Evolutionary conservation across 1,140 invertebrate species (phyloP).

Genomic region (Drosophila asahinai): DNA sequence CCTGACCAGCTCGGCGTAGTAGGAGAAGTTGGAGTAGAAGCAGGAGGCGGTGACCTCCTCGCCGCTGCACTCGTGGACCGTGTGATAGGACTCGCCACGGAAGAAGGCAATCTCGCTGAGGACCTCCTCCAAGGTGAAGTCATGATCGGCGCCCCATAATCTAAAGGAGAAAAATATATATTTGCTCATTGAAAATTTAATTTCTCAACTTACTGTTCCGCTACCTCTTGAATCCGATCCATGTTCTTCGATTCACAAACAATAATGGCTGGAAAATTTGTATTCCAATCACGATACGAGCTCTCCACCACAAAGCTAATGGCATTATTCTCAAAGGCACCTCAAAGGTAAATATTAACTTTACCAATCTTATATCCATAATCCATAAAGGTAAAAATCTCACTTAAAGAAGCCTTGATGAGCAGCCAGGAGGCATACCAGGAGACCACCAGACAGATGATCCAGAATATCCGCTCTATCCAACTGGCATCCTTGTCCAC

Average conservation of each 20-base stretch:
- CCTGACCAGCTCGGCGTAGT: conserved; percentile 87
- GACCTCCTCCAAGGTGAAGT: conserved; percentile 89
- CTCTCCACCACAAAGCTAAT: conserved; percentile 91
- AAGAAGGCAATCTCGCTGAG: conserved; percentile 89
- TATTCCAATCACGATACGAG: conserved; percentile 89
- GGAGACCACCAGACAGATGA: conserved; percentile 87
- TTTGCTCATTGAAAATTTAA: too few species aligned
- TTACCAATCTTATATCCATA: background rate
- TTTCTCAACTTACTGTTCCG: conserved; percentile 86
- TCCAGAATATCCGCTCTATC: conserved; percentile 88
- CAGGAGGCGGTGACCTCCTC: conserved; percentile 86
- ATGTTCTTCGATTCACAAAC: conserved; percentile 89
- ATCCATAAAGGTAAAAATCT: background rate
- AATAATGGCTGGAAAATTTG: conserved; percentile 88
- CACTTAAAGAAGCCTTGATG: conserved; percentile 87
- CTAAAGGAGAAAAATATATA: conserved; percentile 71
- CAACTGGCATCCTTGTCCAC: conserved; percentile 86
- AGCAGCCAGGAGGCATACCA: conserved; percentile 88
- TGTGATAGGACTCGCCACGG: conserved; percentile 88
- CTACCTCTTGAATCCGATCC: conserved; percentile 87
- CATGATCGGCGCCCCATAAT: conserved; percentile 88
- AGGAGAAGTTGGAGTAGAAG: conserved; percentile 86
- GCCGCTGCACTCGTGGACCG: conserved; percentile 87
- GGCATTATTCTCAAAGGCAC: conserved; percentile 85
- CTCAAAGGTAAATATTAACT: too few species aligned